A percentile compares a stretch with the other conserved stretches of the same genome.
These are phyloP conservation scores for Prolemur simus DNA, from an alignment of 2,113 vertebrate genomes.

Conservation along the genomic window DNA sequence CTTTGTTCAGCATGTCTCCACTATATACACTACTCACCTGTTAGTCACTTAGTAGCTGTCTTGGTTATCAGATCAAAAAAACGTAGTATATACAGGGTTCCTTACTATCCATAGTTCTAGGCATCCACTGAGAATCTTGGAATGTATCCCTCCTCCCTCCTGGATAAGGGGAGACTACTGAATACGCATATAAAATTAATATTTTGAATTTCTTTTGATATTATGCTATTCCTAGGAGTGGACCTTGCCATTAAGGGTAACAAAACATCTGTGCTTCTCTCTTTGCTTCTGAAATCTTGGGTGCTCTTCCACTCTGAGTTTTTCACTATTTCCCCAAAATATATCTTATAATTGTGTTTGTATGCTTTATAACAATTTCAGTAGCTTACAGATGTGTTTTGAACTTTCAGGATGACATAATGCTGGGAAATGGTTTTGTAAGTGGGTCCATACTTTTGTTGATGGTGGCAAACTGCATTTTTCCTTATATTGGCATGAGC, in stretches of 20 bases:
- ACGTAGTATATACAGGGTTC: neutral
- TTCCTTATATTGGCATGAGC: conserved; percentile 88
- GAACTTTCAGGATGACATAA: neutral
- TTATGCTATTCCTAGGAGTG: neutral
- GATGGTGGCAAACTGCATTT: conserved; percentile 82
- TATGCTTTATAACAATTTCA: neutral
- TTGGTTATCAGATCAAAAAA: neutral
- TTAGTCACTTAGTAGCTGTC: neutral
- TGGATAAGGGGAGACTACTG: neutral
- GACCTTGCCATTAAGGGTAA: neutral
- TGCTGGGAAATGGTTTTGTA: neutral
- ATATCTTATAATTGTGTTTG: neutral
- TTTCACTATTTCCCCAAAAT: neutral
- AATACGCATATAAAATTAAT: neutral
- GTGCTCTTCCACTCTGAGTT: neutral
- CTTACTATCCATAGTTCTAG: neutral
- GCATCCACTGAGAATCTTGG: neutral
- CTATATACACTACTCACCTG: neutral
- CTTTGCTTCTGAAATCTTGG: neutral
- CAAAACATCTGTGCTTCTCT: neutral
- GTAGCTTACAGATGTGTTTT: neutral
- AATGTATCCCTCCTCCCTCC: neutral
- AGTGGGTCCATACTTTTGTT: neutral
- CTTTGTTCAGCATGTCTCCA: neutral
- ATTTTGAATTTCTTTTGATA: neutral